Base-by-base conservation (phyloP, 1,140 invertebrate species). In the Lethocerus indicus region DNA sequence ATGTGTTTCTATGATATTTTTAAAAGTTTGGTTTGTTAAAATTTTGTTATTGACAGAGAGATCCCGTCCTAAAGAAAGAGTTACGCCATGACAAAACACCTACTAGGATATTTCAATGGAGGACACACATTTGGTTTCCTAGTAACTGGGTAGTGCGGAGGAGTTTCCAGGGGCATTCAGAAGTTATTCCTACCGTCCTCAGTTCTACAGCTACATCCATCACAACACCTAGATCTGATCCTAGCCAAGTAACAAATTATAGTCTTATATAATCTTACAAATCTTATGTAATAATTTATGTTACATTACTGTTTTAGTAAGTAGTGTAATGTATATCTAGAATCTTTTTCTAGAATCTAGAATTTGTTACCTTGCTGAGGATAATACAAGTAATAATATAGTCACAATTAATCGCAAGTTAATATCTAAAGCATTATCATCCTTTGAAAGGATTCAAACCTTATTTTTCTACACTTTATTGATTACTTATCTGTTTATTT, bases 91-190 rank as follows among this genome's bases (percentile, higher is more conserved):
- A 88, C 0, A 87, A 87, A 63, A 81, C 79, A 6, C 85, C 89
- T 3, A 90, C 84, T 12, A 72, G 87, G 53, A 78, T 73, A 55
- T 93, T 88, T 63, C 74, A 81, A 41, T 93, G 88, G 83, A 73
- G 80, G 1, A 87, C 81, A 6, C 79, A 83, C 59, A 91, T 92
- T 51, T 94, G 89, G 89, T 68, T 81, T 43, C 84, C 89, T 3
- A 73, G 74, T 28, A 83, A 87, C 59, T 93, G 87, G 84, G 75
- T 85, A 23, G 77, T 93, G 24, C 68, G 74, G 47, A 71, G 82
- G 13, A 81, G 79, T 61, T 86, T 87, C 59, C 80, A 87, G 59
- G 85, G 87, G 1, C 78, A 84, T 58, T 78, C 79, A 1, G 87
- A 91, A 69, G 70, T 87, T 14, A 85, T 92, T 58, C 85, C 86